Percentiles rank a stretch among this genome's conserved stretches.
Conservation (phyloP, 2,888 invertebrate genomes). For the Xanthia togata region DNA sequence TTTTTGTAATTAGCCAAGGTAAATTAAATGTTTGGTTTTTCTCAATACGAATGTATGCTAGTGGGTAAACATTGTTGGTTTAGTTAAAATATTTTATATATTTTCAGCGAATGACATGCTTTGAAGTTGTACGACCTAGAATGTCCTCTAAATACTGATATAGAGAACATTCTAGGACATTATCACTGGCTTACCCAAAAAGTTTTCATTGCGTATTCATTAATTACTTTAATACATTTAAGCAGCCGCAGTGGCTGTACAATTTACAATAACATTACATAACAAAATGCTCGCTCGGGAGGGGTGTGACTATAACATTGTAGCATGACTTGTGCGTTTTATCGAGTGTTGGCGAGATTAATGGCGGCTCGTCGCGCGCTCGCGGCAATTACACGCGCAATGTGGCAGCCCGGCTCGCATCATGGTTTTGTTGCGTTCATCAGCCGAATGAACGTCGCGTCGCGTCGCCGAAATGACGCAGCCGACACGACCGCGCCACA, state of each 20-base stretch:
- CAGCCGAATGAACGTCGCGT: slow-evolving; percentile 71
- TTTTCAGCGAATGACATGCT: not conserved
- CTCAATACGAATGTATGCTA: not conserved
- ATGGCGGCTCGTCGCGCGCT: slow-evolving; percentile 84
- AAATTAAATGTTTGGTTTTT: not conserved
- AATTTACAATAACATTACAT: slow-evolving; percentile 66
- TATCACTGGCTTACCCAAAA: not conserved
- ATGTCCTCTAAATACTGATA: no score
- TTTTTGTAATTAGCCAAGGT: slow-evolving; percentile 12
- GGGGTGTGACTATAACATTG: slow-evolving; percentile 80
- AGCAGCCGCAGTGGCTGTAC: slow-evolving; percentile 44
- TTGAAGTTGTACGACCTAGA: not conserved
- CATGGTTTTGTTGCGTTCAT: slow-evolving; percentile 81
- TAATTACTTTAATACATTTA: slow-evolving; percentile 57
- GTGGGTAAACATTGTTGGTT: not conserved
- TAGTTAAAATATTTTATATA: not conserved
- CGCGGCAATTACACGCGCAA: slow-evolving; percentile 89
- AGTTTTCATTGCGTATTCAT: slow-evolving; percentile 20
- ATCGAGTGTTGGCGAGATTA: slow-evolving; percentile 89
- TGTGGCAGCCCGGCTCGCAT: slow-evolving; percentile 79
- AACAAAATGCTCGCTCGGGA: slow-evolving; percentile 60
- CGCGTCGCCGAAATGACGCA: slow-evolving; percentile 66
- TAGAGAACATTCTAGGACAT: not conserved
- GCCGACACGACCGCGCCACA: slow-evolving; percentile 60
- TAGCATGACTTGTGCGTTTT: slow-evolving; percentile 88